Percentiles rank a stretch among this genome's conserved stretches.
These are phyloP conservation scores for Halichoeres trimaculatus DNA, from an alignment of 2,113 vertebrate species.

Conservation along the genomic window DNA sequence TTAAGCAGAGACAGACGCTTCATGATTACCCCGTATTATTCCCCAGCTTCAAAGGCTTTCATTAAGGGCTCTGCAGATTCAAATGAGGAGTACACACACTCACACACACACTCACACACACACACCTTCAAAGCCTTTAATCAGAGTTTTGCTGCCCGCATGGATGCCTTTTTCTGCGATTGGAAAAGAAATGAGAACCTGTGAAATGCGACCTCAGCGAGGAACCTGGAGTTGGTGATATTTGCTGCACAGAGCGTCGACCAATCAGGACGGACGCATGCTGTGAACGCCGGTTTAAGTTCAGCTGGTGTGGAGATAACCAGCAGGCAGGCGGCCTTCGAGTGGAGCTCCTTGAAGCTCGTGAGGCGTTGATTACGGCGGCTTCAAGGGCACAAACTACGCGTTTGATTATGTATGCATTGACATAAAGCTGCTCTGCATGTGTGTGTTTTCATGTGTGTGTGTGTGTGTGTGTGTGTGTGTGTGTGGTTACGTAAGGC, in stretches of 20 bases:
- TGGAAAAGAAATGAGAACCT: background rate
- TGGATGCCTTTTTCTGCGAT: background rate
- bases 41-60: slow-evolving; percentile 28
- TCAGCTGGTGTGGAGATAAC: too few species aligned
- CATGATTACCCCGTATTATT: slow-evolving; percentile 14
- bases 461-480: background rate
- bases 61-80: slow-evolving; percentile 18
- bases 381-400: background rate
- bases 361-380: background rate
- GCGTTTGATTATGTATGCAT: background rate
- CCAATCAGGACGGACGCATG: background rate
- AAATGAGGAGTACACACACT: background rate
- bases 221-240: background rate
- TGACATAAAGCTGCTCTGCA: slow-evolving; percentile 7
- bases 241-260: background rate
- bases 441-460: slow-evolving; percentile 11
- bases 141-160: slow-evolving; percentile 7
- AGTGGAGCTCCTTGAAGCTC: background rate
- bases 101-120: too few species aligned
- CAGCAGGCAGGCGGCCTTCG: background rate
- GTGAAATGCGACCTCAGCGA: background rate
- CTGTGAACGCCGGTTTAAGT: background rate
- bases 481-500: slow-evolving; percentile 41
- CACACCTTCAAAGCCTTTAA: slow-evolving; percentile 23
- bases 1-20: background rate